Evolutionary conservation across 2,888 invertebrate genomes (phyloP).

Genomic region (Didymodactylos carnosus): DNA sequence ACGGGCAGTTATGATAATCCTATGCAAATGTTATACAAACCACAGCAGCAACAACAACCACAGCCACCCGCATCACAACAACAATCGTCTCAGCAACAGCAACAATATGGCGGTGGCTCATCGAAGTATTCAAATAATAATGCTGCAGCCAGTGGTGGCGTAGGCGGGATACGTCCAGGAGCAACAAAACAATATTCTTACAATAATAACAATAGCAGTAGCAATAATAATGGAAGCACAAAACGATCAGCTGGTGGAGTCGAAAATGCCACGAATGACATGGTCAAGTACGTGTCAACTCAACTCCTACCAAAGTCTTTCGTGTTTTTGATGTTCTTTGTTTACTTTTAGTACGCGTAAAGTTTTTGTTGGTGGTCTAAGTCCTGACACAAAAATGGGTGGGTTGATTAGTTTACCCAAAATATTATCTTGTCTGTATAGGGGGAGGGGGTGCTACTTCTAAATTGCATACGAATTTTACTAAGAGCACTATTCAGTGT

Average conservation of each 20-base stretch:
- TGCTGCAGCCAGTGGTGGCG: no score
- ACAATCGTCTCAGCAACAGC: not conserved
- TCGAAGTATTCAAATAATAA: no score
- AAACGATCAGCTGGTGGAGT: no score
- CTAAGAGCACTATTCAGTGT: no score
- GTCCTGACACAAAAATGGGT: not conserved
- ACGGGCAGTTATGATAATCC: not conserved
- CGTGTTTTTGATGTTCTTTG: no score
- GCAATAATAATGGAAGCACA: not conserved
- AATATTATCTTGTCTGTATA: not conserved
- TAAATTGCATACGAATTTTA: no score
- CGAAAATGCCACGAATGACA: not conserved
- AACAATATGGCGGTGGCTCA: not conserved
- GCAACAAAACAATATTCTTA: no score
- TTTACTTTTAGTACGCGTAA: not conserved
- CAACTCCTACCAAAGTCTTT: no score
- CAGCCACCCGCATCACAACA: not conserved
- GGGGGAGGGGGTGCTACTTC: not conserved
- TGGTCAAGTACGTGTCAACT: not conserved
- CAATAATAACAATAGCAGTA: not conserved
- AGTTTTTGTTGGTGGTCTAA: conserved; percentile 6
- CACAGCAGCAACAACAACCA: not conserved
- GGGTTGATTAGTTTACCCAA: not conserved
- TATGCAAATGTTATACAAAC: not conserved
- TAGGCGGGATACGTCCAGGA: no score